These are phyloP conservation scores for Megalonaias nervosa DNA, from an alignment of 1,140 invertebrate genomes.

Conservation along the genomic window DNA sequence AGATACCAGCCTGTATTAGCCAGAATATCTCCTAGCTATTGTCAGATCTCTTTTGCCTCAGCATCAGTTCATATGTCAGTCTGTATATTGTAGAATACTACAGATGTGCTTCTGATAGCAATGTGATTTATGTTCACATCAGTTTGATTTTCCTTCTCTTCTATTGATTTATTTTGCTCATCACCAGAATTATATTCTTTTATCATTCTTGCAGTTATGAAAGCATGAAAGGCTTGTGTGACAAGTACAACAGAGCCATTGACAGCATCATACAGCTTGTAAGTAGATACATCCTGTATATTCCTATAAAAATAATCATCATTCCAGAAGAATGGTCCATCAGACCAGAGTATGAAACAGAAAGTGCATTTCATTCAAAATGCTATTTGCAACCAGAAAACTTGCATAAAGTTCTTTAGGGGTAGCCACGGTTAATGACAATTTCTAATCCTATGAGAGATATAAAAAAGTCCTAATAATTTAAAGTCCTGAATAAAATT, in stretches of 20 bases:
- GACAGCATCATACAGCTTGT: slow-evolving; percentile 94
- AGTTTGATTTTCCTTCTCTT: neutral
- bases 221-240: slow-evolving; percentile 95
- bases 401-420: no score
- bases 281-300: slow-evolving; percentile 71
- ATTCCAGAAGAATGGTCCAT: neutral
- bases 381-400: no score
- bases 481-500: no score
- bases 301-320: neutral
- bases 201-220: slow-evolving; percentile 81
- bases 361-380: no score
- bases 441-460: no score
- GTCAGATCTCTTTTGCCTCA: neutral
- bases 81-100: no score
- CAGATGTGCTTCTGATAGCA: no score
- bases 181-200: slow-evolving; percentile 10
- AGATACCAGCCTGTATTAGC: neutral
- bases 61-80: neutral
- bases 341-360: neutral
- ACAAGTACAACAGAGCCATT: slow-evolving; percentile 95
- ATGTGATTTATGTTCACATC: neutral
- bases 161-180: neutral
- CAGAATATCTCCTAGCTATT: neutral
- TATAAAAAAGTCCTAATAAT: no score
- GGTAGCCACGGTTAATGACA: no score